Conservation (phyloP, 2,113 vertebrate species). For the Dipodomys merriami region DNA sequence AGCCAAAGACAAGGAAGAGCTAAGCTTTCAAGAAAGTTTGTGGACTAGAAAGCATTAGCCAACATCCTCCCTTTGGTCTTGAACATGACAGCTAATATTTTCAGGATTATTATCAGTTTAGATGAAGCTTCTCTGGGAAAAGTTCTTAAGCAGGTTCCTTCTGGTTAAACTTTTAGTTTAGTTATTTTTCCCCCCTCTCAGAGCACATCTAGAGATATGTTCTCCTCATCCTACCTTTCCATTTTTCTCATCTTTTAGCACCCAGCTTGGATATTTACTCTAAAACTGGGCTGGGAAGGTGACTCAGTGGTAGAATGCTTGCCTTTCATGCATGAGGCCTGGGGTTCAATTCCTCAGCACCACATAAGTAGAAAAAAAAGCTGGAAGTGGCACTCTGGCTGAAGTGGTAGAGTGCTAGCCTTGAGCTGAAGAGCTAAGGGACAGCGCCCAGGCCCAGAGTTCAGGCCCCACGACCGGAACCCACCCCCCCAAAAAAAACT, state of each 20-base stretch:
- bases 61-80: conserved; percentile 75
- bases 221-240: not conserved
- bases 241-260: not conserved
- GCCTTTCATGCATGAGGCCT: no score
- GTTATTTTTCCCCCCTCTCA: not conserved
- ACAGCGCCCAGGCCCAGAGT: no score
- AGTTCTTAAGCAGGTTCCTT: conserved; percentile 71
- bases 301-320: no score
- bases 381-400: no score
- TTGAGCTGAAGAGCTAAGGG: no score
- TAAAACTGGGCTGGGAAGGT: not conserved
- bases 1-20: conserved; percentile 80
- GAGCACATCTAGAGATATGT: conserved; percentile 42
- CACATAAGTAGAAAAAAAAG: no score
- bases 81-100: conserved; percentile 80
- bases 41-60: conserved; percentile 81
- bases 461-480: no score
- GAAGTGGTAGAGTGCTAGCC: no score
- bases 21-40: conserved; percentile 86
- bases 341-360: no score
- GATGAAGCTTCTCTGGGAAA: conserved; percentile 79
- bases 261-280: not conserved
- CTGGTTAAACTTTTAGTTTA: conserved; percentile 70
- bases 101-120: conserved; percentile 63
- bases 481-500: not conserved